Evolutionary conservation across 2,888 invertebrate genomes (phyloP).

Genomic region (Polydesmus complanatus): DNA sequence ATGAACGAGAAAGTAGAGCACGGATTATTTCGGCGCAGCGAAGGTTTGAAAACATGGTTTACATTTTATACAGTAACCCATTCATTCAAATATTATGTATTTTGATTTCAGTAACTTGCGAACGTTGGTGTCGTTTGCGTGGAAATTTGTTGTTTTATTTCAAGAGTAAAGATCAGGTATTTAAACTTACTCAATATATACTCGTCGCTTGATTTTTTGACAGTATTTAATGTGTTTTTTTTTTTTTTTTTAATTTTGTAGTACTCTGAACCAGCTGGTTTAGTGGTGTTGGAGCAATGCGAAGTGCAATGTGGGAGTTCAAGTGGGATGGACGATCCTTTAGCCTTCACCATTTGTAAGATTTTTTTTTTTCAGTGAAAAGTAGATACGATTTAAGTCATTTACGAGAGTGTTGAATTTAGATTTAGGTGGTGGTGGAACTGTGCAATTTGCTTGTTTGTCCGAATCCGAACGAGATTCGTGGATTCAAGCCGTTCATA

Average conservation of each 20-base stretch:
- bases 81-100: conserved; percentile 20
- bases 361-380: background rate
- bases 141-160: conserved; percentile 89
- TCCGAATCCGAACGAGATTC: conserved; percentile 65
- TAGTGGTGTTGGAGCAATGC: conserved; percentile 78
- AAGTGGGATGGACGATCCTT: conserved; percentile 52
- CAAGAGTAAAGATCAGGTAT: conserved; percentile 64
- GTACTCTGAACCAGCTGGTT: conserved; percentile 73
- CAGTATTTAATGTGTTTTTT: conserved; percentile 3
- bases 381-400: background rate
- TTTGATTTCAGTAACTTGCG: conserved; percentile 49
- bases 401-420: conserved; percentile 45
- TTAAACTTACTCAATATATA: conserved; percentile 18
- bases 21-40: conserved; percentile 75
- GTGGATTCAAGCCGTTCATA: conserved; percentile 72
- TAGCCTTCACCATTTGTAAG: conserved; percentile 68
- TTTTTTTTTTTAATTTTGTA: conserved; percentile 6
- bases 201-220: conserved; percentile 1
- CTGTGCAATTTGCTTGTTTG: conserved; percentile 64
- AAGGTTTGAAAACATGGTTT: conserved; percentile 51
- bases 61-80: background rate
- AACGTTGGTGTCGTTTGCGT: conserved; percentile 77
- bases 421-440: conserved; percentile 54
- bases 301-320: conserved; percentile 49
- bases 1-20: conserved; percentile 72